Evolutionary conservation across 2,888 invertebrate species (phyloP), one percentile per base, ranked within the genome.

Genomic region (Invenusta paracnida): DNA sequence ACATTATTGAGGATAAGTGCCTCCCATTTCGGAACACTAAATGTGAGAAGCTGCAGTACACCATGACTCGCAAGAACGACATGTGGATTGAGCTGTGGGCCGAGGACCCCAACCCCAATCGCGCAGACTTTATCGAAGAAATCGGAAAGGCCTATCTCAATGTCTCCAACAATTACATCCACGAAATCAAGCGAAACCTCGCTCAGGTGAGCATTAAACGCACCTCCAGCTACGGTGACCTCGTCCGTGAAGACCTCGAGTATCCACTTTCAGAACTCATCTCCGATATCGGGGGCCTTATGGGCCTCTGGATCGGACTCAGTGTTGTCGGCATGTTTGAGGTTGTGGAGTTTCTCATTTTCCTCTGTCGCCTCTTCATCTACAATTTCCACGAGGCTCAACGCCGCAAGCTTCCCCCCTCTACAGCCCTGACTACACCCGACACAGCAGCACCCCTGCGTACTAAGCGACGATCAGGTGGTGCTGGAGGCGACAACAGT

Each of bases 281-380:
- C 30, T 89, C 89, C 17, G 89, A 89, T 86, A 87, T 89, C 67
- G 89, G 89, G 67, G 89, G 89, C 23, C 89, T 89, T 83, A 87
- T 89, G 31, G 89, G 89, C 13, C 87, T 89, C 27, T 89, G 88
- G 88, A 87, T 89, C 73, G 89, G 89, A 0, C 86, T 89, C 29
- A 89, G 89, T 17, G 88, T 89, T 27, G 89, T 89, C 67, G 85
- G 85, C 29, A n/a, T 85, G 29, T 85, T 85, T 82, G 89, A 89
- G 0, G 85, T 88, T 0, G 87, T 89, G 5, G 89, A 89, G 86
- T 88, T 88, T 25, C 2, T 87, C 2, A 11, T 29, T 23, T 27
- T 27, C 23, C 23, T 82, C 30, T 82, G 82, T 30, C 82, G 29
- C 17, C 2, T 73, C 23, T 73, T 23, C 48, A 11, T 48, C 5